phyloP scores from a whole-genome alignment of 2,113 vertebrate genomes.

The Podarcis muralis region DNA sequence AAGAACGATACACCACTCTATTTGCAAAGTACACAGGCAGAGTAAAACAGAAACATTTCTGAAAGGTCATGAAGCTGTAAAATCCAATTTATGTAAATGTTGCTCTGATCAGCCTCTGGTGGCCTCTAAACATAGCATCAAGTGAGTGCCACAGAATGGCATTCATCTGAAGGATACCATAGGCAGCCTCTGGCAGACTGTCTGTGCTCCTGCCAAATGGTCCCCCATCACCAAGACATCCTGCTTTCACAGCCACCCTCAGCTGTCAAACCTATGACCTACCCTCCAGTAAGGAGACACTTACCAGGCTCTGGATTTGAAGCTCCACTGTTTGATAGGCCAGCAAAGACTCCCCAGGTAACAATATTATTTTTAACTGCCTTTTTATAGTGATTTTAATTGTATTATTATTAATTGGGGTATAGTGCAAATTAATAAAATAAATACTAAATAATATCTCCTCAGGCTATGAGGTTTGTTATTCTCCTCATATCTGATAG shows the following conservation, averaged over 20 bases:
- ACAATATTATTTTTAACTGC: not conserved
- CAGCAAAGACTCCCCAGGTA: not conserved
- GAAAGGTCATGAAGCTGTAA: constrained; percentile 2
- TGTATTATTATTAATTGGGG: no score
- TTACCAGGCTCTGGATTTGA: not conserved
- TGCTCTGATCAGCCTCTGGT: not conserved
- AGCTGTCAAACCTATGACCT: constrained; percentile 5
- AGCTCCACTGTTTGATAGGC: not conserved
- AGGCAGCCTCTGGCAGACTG: not conserved
- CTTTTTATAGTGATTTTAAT: no score
- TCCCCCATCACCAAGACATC: not conserved
- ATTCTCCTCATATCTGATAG: not conserved
- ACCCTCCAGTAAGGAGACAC: not conserved
- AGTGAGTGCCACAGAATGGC: not conserved
- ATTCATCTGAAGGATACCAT: not conserved
- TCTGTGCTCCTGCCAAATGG: not conserved
- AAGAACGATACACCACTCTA: not conserved
- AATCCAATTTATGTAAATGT: constrained; percentile 10
- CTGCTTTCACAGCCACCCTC: no score
- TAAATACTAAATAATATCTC: not conserved
- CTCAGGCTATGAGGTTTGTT: not conserved
- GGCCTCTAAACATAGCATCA: not conserved
- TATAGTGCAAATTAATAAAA: no score
- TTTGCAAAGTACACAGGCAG: not conserved
- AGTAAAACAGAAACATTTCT: not conserved